A percentile compares a stretch with the other conserved stretches of the same genome.
Conservation (phyloP, 1,140 invertebrate genomes). For the Dendroctonus ponderosae region DNA sequence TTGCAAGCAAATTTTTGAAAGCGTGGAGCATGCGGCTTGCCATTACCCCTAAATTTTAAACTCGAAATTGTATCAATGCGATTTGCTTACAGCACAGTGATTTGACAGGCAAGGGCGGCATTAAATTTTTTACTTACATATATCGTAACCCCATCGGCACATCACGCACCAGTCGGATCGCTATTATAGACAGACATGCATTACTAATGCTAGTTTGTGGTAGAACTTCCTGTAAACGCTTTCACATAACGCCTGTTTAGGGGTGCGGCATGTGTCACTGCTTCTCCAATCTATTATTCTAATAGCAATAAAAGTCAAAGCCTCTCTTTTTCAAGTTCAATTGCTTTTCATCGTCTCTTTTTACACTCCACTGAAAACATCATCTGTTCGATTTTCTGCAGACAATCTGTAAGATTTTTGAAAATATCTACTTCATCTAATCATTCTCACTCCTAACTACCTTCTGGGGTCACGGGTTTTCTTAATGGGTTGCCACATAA, state of each 20-base stretch:
- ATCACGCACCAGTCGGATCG: slow-evolving; percentile 27
- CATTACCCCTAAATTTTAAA: slow-evolving; percentile 44
- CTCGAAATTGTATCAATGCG: slow-evolving; percentile 46
- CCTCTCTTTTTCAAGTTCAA: too few relatives aligned
- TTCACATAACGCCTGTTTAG: slow-evolving; percentile 14
- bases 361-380: too few relatives aligned
- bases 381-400: too few relatives aligned
- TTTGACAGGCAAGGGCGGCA: slow-evolving; percentile 42
- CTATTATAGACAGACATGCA: slow-evolving; percentile 41
- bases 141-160: slow-evolving; percentile 43
- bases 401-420: too few relatives aligned
- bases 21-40: slow-evolving; percentile 30
- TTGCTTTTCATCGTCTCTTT: too few relatives aligned
- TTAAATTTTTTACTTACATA: slow-evolving; percentile 43
- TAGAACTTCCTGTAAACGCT: slow-evolving; percentile 32
- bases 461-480: too few relatives aligned
- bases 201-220: slow-evolving; percentile 43
- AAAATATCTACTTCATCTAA: too few relatives aligned
- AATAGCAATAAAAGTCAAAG: neutral
- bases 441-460: too few relatives aligned
- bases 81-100: slow-evolving; percentile 46
- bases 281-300: slow-evolving; percentile 21
- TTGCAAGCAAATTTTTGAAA: slow-evolving; percentile 41
- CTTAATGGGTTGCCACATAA: too few relatives aligned
- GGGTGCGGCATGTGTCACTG: slow-evolving; percentile 13